Conservation (phyloP, 2,797 vertebrate species). For the Hephaestus fuliginosus region DNA sequence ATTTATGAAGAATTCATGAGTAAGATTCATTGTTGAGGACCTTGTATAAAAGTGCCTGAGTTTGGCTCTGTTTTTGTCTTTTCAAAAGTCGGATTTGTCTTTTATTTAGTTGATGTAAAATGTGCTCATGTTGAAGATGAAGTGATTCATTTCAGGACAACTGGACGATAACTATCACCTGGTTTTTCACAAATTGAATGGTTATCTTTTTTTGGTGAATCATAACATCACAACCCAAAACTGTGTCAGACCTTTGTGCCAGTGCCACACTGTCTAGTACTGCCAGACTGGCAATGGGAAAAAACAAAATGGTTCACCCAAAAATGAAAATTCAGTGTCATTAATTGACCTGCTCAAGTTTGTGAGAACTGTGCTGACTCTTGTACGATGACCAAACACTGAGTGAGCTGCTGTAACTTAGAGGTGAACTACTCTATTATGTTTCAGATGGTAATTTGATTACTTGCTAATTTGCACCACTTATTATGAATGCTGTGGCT, state of each 20-base stretch:
- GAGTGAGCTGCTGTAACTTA: too few species aligned
- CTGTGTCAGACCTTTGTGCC: not conserved
- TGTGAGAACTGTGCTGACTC: too few species aligned
- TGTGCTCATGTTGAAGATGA: not conserved
- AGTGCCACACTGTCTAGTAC: not conserved
- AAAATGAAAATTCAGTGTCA: not conserved
- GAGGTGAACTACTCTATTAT: not conserved
- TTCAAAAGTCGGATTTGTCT: not conserved
- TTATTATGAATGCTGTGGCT: not conserved
- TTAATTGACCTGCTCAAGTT: not conserved
- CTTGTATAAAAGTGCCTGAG: not conserved
- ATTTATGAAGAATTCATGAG: constrained; percentile 28
- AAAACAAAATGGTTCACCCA: too few species aligned
- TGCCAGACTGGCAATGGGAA: not conserved
- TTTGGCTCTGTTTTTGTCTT: constrained; percentile 5
- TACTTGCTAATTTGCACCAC: not conserved
- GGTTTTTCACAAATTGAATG: not conserved
- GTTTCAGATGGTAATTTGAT: too few species aligned
- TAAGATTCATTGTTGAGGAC: not conserved
- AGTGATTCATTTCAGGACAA: not conserved
- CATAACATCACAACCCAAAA: not conserved
- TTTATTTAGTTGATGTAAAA: not conserved
- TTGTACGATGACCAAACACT: too few species aligned
- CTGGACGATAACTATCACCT: not conserved
- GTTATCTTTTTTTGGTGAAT: not conserved